A percentile compares a stretch with the other conserved stretches of the same genome.
Conservation (phyloP, 2,888 invertebrate genomes). For the Cephalotes varians region DNA sequence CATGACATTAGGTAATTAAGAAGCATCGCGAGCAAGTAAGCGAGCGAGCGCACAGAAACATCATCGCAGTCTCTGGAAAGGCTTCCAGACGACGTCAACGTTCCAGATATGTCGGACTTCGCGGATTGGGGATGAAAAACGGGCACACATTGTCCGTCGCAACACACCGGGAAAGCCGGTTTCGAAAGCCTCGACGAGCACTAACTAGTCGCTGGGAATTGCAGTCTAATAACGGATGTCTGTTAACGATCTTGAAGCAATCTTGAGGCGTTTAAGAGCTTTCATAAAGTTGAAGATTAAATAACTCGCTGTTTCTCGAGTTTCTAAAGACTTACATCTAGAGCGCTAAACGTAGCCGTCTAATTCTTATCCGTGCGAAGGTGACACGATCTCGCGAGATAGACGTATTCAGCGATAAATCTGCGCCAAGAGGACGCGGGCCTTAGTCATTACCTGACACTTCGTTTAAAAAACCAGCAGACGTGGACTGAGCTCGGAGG, state of each 20-base stretch:
- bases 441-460: conserved; percentile 33
- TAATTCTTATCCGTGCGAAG: not conserved
- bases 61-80: conserved; percentile 61
- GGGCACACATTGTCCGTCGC: not conserved
- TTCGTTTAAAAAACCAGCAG: conserved; percentile 16
- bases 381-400: conserved; percentile 1
- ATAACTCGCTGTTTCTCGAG: not conserved
- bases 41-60: conserved; percentile 50
- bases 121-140: conserved; percentile 45
- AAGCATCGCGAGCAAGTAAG: conserved; percentile 55
- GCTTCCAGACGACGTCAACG: conserved; percentile 56
- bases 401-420: conserved; percentile 9
- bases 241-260: not conserved
- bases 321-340: not conserved
- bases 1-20: conserved; percentile 69
- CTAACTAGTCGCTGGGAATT: not conserved
- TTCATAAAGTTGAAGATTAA: not conserved
- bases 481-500: not conserved
- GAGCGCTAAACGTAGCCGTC: not conserved
- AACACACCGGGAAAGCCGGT: not conserved
- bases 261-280: not conserved
- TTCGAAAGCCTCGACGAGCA: not conserved
- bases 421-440: not conserved
- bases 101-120: conserved; percentile 47
- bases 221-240: not conserved